A percentile compares a stretch with the other conserved stretches of the same genome.
These are phyloP conservation scores for Mythimna ferrago DNA, from an alignment of 2,888 invertebrate genomes.

Conservation along the genomic window DNA sequence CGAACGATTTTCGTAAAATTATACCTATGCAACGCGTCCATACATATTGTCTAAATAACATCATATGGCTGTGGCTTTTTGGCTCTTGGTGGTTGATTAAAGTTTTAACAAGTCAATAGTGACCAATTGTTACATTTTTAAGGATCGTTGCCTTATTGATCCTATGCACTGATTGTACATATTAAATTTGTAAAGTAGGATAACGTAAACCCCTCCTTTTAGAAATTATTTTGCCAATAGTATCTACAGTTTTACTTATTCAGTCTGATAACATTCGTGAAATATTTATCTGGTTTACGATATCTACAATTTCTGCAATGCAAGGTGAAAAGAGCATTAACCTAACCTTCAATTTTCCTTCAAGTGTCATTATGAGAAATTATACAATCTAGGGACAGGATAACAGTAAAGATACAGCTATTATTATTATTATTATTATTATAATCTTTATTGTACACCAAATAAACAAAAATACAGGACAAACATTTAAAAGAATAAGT, in stretches of 20 bases:
- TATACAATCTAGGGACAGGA: slow-evolving; percentile 2
- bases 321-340: slow-evolving; percentile 3
- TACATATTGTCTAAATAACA: too few species aligned
- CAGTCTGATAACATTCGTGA: background rate
- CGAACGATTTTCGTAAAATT: too few species aligned
- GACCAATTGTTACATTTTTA: too few species aligned
- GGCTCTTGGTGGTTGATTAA: too few species aligned
- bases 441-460: too few species aligned
- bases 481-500: too few species aligned
- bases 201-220: slow-evolving; percentile 3
- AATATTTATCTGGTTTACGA: slow-evolving; percentile 8
- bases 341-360: slow-evolving; percentile 11
- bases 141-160: too few species aligned
- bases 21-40: too few species aligned
- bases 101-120: too few species aligned
- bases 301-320: background rate
- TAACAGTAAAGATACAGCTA: slow-evolving; percentile 6
- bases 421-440: too few species aligned
- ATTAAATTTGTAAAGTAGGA: background rate
- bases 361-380: background rate
- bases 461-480: too few species aligned
- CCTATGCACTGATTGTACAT: background rate
- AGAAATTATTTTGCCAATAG: background rate
- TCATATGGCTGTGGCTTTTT: too few species aligned
- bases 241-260: slow-evolving; percentile 1